Evolutionary conservation across 2,797 vertebrate species (phyloP).

Genomic region (Acanthopagrus latus): DNA sequence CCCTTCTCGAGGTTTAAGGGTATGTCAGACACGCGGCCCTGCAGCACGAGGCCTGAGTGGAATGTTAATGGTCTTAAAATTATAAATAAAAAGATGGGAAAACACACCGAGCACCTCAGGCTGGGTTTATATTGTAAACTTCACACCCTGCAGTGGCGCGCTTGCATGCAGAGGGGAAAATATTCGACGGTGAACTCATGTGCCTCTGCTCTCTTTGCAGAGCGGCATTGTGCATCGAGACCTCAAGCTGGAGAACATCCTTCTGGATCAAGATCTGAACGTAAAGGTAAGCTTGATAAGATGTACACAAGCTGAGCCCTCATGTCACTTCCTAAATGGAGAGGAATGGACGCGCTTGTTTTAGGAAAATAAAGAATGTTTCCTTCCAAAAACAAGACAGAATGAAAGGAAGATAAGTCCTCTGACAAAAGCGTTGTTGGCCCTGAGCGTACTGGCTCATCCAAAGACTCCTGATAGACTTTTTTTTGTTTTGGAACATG

Average conservation of each 20-base stretch:
- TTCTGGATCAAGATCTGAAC: slow-evolving; percentile 86
- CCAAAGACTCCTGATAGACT: not conserved
- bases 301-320: not conserved
- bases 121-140: slow-evolving; percentile 22
- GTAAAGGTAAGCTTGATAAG: slow-evolving; percentile 82
- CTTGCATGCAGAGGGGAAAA: slow-evolving; percentile 23
- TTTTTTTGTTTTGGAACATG: slow-evolving; percentile 13
- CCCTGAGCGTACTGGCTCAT: not conserved
- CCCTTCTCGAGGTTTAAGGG: slow-evolving; percentile 17
- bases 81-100: slow-evolving; percentile 18
- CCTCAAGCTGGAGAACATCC: slow-evolving; percentile 89
- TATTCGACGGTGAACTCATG: slow-evolving; percentile 25
- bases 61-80: slow-evolving; percentile 44
- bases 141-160: not conserved
- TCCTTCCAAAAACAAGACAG: not conserved
- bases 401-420: not conserved
- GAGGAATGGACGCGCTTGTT: not conserved
- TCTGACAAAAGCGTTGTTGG: slow-evolving; percentile 1
- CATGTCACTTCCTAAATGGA: not conserved
- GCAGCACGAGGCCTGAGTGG: slow-evolving; percentile 17
- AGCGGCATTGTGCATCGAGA: slow-evolving; percentile 88
- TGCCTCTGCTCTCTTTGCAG: slow-evolving; percentile 70
- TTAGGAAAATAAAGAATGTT: slow-evolving; percentile 1
- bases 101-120: not conserved
- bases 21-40: slow-evolving; percentile 9